Evolutionary conservation across 1,140 invertebrate genomes (phyloP).

Genomic region (Neuroterus valhalla): DNA sequence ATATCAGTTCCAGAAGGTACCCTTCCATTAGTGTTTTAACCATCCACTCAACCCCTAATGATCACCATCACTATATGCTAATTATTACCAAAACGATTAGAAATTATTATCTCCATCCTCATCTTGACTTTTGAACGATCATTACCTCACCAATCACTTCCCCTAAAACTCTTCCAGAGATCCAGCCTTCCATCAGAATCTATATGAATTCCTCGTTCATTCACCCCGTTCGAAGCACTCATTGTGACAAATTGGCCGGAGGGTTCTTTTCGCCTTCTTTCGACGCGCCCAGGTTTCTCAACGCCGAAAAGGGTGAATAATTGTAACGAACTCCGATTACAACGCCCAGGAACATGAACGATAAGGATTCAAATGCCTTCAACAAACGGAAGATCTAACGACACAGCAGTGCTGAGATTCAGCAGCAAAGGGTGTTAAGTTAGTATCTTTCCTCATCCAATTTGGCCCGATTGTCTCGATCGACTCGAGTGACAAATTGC

Average conservation of each 20-base stretch:
- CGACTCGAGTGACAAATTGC: constrained; percentile 8
- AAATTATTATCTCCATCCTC: not conserved
- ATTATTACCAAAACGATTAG: not conserved
- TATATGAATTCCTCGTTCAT: constrained; percentile 27
- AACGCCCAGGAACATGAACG: constrained; percentile 20
- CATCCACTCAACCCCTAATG: too few species aligned
- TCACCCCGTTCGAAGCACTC: constrained; percentile 13
- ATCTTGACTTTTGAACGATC: not conserved
- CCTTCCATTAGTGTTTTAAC: too few species aligned
- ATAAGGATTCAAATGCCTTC: constrained; percentile 22
- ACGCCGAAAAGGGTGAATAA: constrained; percentile 4
- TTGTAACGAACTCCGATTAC: constrained; percentile 28
- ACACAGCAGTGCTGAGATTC: not conserved
- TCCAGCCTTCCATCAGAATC: constrained; percentile 16
- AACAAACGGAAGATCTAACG: constrained; percentile 15
- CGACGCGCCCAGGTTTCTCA: not conserved
- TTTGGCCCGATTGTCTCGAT: constrained; percentile 24
- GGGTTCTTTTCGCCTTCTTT: constrained; percentile 16
- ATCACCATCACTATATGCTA: not conserved
- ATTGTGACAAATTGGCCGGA: constrained; percentile 27
- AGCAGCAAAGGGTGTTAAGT: constrained; percentile 3
- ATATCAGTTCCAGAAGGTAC: too few species aligned
- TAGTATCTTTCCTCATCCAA: constrained; percentile 25
- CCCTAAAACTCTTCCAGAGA: constrained; percentile 4
- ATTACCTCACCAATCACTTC: constrained; percentile 7